A percentile compares a stretch with the other conserved stretches of the same genome.
Evolutionary conservation across 2,113 vertebrate species (phyloP).

Genomic region (Halcyon senegalensis): DNA sequence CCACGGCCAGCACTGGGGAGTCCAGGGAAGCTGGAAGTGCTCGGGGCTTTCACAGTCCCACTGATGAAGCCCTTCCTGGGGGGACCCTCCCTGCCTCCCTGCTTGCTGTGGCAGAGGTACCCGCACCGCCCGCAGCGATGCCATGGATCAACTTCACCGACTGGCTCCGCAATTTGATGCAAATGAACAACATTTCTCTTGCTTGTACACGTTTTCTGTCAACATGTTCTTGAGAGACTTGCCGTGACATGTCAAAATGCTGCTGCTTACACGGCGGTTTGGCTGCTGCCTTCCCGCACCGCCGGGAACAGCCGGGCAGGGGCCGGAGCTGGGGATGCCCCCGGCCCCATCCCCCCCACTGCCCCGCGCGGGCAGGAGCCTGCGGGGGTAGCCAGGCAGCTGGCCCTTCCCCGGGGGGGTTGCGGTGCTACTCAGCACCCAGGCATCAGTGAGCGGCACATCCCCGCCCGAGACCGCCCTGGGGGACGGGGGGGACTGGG

Average conservation of each 20-base stretch:
- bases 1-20: rapidly evolving
- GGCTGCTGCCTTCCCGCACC: neutral
- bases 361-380: neutral
- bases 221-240: neutral
- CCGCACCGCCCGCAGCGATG: rapidly evolving
- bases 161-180: neutral
- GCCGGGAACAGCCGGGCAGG: rapidly evolving
- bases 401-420: neutral
- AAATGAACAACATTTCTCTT: neutral
- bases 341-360: neutral
- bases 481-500: no score
- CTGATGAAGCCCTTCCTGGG: neutral
- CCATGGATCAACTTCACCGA: neutral
- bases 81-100: rapidly evolving
- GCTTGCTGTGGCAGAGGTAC: neutral
- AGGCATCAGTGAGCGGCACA: rapidly evolving
- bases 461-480: neutral
- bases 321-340: neutral
- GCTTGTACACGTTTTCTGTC: neutral
- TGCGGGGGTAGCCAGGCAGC: neutral
- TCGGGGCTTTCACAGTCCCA: rapidly evolving
- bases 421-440: neutral
- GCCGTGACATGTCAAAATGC: neutral
- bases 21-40: neutral
- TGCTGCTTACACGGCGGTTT: rapidly evolving